These are phyloP conservation scores for Beris chalybata DNA, from an alignment of 2,888 invertebrate genomes.

Conservation along the genomic window DNA sequence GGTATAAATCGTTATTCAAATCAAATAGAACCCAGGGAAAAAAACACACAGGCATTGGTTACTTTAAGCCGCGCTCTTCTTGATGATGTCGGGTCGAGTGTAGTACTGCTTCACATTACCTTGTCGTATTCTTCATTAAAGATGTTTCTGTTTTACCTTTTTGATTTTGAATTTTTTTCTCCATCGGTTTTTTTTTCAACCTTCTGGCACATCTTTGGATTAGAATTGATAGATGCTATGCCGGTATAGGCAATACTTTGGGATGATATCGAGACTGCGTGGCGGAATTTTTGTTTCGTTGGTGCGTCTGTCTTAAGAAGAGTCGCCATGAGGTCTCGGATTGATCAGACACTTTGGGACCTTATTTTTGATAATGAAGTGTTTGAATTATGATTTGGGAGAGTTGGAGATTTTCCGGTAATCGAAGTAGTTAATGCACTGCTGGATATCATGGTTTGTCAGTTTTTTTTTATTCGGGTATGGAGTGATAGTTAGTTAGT, in stretches of 20 bases:
- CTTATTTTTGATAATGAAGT: slow-evolving; percentile 28
- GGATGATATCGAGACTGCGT: slow-evolving; percentile 24
- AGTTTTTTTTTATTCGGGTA: too few species aligned
- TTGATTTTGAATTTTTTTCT: slow-evolving; percentile 23
- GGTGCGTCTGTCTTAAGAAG: slow-evolving; percentile 13
- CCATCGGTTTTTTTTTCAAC: background rate
- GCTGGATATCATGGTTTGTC: slow-evolving; percentile 10
- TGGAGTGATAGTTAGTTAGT: too few species aligned
- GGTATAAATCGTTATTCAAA: slow-evolving; percentile 38
- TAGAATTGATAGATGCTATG: slow-evolving; percentile 29
- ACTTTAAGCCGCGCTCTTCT: slow-evolving; percentile 5
- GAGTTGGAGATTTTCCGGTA: slow-evolving; percentile 4
- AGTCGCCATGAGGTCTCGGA: slow-evolving; percentile 40
- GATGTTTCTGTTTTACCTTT: slow-evolving; percentile 37
- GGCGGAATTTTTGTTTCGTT: slow-evolving; percentile 16
- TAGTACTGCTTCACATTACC: background rate
- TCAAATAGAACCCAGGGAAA: slow-evolving; percentile 27
- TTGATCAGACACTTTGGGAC: slow-evolving; percentile 38
- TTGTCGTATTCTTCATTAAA: slow-evolving; percentile 36
- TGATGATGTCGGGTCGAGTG: too few species aligned
- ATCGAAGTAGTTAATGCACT: slow-evolving; percentile 28
- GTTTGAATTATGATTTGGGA: background rate
- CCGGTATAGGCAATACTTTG: background rate
- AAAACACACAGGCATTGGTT: slow-evolving; percentile 13
- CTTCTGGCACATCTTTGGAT: slow-evolving; percentile 7